Base-by-base conservation (phyloP, 2,797 vertebrate species). In the Poeciliopsis infans region DNA sequence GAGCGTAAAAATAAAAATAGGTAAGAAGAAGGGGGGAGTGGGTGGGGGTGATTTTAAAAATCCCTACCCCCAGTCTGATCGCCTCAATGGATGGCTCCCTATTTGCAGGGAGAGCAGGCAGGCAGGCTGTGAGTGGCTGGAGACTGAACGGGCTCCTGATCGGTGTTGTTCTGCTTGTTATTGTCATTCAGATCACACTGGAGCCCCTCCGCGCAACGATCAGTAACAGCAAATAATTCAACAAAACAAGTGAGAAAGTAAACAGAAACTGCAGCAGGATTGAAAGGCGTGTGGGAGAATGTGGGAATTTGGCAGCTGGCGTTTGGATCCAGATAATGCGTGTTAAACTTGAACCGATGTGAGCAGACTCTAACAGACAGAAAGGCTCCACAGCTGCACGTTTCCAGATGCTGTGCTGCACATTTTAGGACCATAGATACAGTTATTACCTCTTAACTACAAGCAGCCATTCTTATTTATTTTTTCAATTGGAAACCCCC, bases 1-100 rank as follows among this genome's bases (percentile, higher is more conserved):
- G 95, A 99, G 98, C 95, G 97, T 99, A 92, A 97, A 96, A 96
- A 98, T 99, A 92, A 99, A 99, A 95, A 99, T 99, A 93, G 98
- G 98, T 98, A 95, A 96, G 96, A 79, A 75, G 77, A 84, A 85
- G 39, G 39, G 7, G 31, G 31, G 31, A 31, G 39, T 41, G 1
- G 39, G 7, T 7, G 7, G 39, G 36, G 55, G 11, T 0, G 41
- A 41, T 7, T 7, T 41, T 41, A 39, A 53, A 39, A 45, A 90
- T 87, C 85, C 91, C 86, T 86, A 83, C 73, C 83, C 91, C 88
- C 88, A 86, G 88, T 83, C 78, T 78, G 88, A 83, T 87, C 86
- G 86, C 84, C 81, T 89, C 75, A 57, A 86, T 88, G 84, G 81
- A 93, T 87, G 90, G 73, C 83, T 93, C 85, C 83, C 75, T 75